Percentiles rank a stretch among this genome's conserved stretches.
Evolutionary conservation across 1,140 invertebrate species (phyloP).

Genomic region (Tetramorium simillimum): DNA sequence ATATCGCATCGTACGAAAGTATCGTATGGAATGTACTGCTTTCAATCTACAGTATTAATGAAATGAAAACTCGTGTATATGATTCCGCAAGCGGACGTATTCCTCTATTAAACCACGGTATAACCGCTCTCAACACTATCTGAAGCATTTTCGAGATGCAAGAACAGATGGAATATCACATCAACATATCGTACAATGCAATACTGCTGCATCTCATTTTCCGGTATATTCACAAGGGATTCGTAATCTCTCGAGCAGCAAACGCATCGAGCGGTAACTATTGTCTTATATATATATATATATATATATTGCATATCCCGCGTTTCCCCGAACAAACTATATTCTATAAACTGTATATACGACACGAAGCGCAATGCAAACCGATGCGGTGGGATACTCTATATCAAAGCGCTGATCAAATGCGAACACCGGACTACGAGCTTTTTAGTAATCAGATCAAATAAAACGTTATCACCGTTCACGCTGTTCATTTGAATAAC

Average conservation of each 20-base stretch:
- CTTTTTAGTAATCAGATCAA: not conserved
- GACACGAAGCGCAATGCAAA: not conserved
- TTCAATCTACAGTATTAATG: not conserved
- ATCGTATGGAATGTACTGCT: not conserved
- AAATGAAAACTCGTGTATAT: not conserved
- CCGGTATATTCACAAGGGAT: not conserved
- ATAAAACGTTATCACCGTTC: not conserved
- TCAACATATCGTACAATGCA: not conserved
- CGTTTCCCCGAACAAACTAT: not conserved
- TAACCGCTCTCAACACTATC: not conserved
- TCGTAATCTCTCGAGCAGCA: not conserved
- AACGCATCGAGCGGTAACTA: not conserved
- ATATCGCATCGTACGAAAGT: not conserved
- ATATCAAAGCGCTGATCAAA: conserved; percentile 1
- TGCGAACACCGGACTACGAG: not conserved
- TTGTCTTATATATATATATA: not conserved
- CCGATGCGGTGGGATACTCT: not conserved
- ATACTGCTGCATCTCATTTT: not conserved
- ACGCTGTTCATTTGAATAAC: not conserved
- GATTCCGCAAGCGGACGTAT: not conserved
- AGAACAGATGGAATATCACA: not conserved
- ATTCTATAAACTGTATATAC: not conserved
- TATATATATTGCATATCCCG: not conserved
- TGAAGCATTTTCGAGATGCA: not conserved
- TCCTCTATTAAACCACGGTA: not conserved